Evolutionary conservation across 1,140 invertebrate species (phyloP), one percentile per base, ranked within the genome.

Genomic region (Drosophila subobscura): DNA sequence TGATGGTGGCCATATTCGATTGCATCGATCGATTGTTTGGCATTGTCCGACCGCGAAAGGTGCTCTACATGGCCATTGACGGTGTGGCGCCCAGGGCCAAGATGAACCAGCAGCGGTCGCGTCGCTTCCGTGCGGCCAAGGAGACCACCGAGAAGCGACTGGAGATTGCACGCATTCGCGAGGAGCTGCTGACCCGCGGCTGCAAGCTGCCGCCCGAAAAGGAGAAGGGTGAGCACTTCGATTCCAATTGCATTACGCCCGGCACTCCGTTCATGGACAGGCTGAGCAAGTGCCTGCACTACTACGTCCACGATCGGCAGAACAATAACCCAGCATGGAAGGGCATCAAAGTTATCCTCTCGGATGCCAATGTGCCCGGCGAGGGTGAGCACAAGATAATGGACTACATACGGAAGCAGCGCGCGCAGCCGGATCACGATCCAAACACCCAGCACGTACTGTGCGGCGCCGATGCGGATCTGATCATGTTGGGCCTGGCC

Each of bases 321-420:
- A 99, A 99, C 90, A 98, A 94, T 92, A 97, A 99, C 92, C 97
- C 98, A 25, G 98, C 97, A 1, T 99, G 99, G 99, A 95, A 95
- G 85, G 95, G 96, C 41, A 96, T 99, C 56, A 98, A 98, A 92
- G 96, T 99, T 0, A 98, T 99, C 78, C 93, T 99, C 12, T 99
- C 98, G 8, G 99, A 99, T 93, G 98, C 99, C 1, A 99, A 99
- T 94, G 98, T 98, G 6, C 98, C 98, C 10, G 98, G 98, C 16
- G 98, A 99, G 93, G 98, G 98, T 20, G 98, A 99, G 92, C 98
- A 99, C 90, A 99, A 99, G 93, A 99, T 99, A 77, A 99, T 99
- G 98, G 98, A 99, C 92, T 99, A 95, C 92, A 99, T 99, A 74
- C 93, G 99, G n/a, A 95, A 95, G 83, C 98, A 99, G 92, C 95